These are phyloP conservation scores for Pyxicephalus adspersus DNA, from an alignment of 2,113 vertebrate species.

Conservation along the genomic window DNA sequence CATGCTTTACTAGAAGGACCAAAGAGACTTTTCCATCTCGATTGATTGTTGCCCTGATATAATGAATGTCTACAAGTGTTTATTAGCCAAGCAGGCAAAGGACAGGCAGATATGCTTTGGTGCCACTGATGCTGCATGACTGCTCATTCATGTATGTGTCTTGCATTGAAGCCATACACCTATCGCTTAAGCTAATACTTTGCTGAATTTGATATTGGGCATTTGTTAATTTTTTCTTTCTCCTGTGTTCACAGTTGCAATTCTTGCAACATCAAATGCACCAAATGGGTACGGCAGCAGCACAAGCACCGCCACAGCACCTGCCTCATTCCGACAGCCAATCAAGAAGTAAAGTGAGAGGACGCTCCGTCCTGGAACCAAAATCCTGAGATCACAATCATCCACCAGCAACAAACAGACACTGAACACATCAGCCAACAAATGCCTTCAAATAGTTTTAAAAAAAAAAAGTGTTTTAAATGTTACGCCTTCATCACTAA, in stretches of 20 bases:
- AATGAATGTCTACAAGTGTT: no score
- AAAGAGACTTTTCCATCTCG: no score
- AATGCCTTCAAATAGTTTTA: constrained; percentile 52
- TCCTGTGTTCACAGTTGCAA: constrained; percentile 82
- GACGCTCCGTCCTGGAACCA: constrained; percentile 78
- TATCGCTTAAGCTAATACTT: constrained; percentile 38
- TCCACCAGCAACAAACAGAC: background rate
- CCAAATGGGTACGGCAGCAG: constrained; percentile 88
- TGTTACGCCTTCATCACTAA: background rate
- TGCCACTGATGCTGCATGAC: constrained; percentile 79
- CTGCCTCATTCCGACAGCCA: constrained; percentile 88
- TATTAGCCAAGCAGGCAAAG: no score
- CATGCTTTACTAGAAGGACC: no score
- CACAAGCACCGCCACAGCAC: constrained; percentile 75
- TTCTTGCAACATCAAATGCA: constrained; percentile 97
- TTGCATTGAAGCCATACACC: constrained; percentile 57
- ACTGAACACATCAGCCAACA: constrained; percentile 18
- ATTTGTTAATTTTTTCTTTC: constrained; percentile 57
- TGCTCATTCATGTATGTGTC: constrained; percentile 62
- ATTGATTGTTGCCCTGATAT: no score
- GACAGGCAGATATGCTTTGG: constrained; percentile 69
- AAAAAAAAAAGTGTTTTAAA: constrained; percentile 23
- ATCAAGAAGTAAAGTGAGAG: constrained; percentile 96
- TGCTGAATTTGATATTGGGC: constrained; percentile 41
- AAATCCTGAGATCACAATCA: constrained; percentile 66